A percentile compares a stretch with the other conserved stretches of the same genome.
phyloP scores from a whole-genome alignment of 2,113 vertebrate genomes.

The Hirundichthys speculiger region DNA sequence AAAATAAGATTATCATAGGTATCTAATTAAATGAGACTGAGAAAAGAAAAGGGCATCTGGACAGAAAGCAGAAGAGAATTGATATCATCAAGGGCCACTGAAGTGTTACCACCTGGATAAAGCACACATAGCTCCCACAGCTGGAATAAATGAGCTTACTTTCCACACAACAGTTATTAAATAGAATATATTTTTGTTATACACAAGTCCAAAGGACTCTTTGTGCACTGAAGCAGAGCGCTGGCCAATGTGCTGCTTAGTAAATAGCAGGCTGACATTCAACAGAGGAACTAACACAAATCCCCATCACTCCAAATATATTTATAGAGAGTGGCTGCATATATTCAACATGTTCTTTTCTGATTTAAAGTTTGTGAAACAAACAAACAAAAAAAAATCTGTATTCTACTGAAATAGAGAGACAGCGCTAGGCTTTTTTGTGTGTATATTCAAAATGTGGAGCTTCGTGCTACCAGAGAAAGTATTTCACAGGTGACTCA shows the following conservation, averaged over 20 bases:
- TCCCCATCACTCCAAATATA: neutral
- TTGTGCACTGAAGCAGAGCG: neutral
- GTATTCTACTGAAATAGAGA: too few relatives aligned
- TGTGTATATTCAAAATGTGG: too few relatives aligned
- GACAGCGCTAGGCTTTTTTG: too few relatives aligned
- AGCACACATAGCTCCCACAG: constrained; percentile 11
- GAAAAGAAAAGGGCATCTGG: neutral
- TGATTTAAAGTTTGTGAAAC: too few relatives aligned
- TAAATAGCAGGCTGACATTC: neutral
- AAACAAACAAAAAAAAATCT: too few relatives aligned
- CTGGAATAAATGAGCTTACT: constrained; percentile 49
- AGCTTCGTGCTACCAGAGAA: too few relatives aligned
- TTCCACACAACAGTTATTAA: constrained; percentile 24
- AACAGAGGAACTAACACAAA: neutral
- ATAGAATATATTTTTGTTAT: constrained; percentile 20
- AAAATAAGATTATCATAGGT: neutral
- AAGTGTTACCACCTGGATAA: constrained; percentile 24
- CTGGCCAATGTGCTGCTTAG: too few relatives aligned
- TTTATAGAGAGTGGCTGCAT: constrained; percentile 1
- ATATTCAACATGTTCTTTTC: neutral
- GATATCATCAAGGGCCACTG: constrained; percentile 13
- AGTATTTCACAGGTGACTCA: too few relatives aligned
- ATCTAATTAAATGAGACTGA: neutral
- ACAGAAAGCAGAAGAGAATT: constrained; percentile 2
- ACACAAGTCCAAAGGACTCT: neutral